phyloP scores from a whole-genome alignment of 2,797 vertebrate genomes.

The Channa striata region DNA sequence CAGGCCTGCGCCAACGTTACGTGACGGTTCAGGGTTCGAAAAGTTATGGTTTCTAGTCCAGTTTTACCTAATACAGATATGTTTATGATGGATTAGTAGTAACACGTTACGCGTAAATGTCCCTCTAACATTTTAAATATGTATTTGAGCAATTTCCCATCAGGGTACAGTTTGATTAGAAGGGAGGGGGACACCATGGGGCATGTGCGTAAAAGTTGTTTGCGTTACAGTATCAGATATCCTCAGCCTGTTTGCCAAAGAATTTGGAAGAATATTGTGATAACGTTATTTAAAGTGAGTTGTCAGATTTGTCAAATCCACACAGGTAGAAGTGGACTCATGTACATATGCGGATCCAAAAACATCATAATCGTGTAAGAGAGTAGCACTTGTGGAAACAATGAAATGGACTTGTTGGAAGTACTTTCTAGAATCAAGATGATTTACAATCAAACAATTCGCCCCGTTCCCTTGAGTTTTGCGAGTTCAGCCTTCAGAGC shows the following conservation, averaged over 20 bases:
- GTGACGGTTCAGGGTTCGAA: background rate
- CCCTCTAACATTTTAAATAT: background rate
- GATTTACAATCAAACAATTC: constrained; percentile 21
- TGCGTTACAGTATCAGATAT: no score
- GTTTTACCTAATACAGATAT: no score
- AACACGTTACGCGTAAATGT: no score
- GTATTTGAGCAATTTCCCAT: background rate
- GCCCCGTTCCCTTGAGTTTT: constrained; percentile 42
- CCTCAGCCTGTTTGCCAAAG: fast-evolving
- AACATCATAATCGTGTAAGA: background rate
- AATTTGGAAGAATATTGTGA: background rate
- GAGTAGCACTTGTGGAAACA: background rate
- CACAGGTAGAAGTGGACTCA: background rate
- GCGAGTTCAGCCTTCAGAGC: constrained; percentile 45
- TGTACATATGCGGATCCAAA: no score
- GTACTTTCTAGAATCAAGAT: background rate
- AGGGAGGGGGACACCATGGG: background rate
- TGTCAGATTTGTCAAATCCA: background rate
- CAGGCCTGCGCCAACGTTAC: constrained; percentile 24
- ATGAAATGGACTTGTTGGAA: no score
- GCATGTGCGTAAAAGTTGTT: constrained; percentile 4
- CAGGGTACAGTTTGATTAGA: background rate
- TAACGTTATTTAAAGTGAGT: background rate
- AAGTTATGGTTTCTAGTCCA: background rate
- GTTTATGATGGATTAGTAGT: no score